Base-by-base conservation (phyloP, 1,140 invertebrate species). In the Brachionus asplanchnoidis region DNA sequence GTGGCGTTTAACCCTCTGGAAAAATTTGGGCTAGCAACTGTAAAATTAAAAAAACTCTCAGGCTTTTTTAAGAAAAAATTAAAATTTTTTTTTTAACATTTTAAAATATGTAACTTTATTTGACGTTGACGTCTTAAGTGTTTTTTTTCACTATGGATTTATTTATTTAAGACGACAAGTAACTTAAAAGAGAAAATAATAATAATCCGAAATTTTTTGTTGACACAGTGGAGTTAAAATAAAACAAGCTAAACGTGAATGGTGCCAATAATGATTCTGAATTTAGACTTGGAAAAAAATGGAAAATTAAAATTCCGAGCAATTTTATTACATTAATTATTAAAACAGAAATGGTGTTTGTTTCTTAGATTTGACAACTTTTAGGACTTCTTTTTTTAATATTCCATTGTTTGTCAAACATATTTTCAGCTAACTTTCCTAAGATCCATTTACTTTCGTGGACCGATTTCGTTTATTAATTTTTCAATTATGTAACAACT, bases 141-240 rank as follows among this genome's bases (percentile, higher is more conserved):
- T 68, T 68, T 68, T 68, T 68, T 68, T 68, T 68, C 32, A 32
- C 26, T 68, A 12, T 28, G 5, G 66, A 40, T 68, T 68, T 68
- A 28, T 68, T 68, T 68, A 68, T 68, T 68, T 68, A n/a, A 68
- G 26, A 68, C 66, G 66, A 68, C 26, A 68, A 68, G 53, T 20
- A 68, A 40, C 66, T 68, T 32, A 28, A 68, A 68, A 68, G 26
- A 68, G n/a, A 32, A 32, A 68, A 32, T 36, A 32, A 36, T 36
- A 36, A 32, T 40, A 40, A 68, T 32, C 66, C 66, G 32, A 68
- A 5, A 6, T 36, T 12, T 68, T 68, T 36, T 68, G 36, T 68
- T 68, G 28, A 68, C 66, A 36, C 2, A 68, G 66, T 68, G 26
- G 32, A 68, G 26, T 32, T 28, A 32, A 32, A n/a, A 9, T 66